Conservation (phyloP, 2,888 invertebrate species). For the Dasypolia templi region DNA sequence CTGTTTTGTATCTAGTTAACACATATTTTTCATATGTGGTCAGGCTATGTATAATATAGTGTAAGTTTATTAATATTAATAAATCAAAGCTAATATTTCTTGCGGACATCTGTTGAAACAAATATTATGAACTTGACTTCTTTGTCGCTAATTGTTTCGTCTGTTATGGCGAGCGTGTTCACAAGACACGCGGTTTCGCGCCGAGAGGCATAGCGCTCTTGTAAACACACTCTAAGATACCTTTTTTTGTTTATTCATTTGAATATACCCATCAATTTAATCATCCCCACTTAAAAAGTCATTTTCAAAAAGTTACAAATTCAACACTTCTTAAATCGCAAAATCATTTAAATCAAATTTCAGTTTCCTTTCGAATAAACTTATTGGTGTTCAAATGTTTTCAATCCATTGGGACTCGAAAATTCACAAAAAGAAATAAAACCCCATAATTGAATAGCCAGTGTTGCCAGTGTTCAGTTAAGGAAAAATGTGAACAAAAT, state of each 20-base stretch:
- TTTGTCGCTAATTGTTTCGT: neutral
- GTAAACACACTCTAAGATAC: no score
- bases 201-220: no score
- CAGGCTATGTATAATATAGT: neutral
- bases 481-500: conserved; percentile 58
- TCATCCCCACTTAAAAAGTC: neutral
- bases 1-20: neutral
- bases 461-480: conserved; percentile 32
- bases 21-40: neutral
- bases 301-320: neutral
- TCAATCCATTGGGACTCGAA: conserved; percentile 57
- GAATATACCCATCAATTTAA: neutral
- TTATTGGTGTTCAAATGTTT: conserved; percentile 60
- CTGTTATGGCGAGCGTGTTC: no score
- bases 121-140: neutral
- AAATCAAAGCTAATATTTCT: neutral
- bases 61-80: neutral
- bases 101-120: no score
- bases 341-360: neutral
- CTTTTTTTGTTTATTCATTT: no score
- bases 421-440: conserved; percentile 70
- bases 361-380: conserved; percentile 42
- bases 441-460: conserved; percentile 66
- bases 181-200: no score
- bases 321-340: neutral